Base-by-base conservation (phyloP, 2,113 vertebrate species). In the Podarcis raffonei region DNA sequence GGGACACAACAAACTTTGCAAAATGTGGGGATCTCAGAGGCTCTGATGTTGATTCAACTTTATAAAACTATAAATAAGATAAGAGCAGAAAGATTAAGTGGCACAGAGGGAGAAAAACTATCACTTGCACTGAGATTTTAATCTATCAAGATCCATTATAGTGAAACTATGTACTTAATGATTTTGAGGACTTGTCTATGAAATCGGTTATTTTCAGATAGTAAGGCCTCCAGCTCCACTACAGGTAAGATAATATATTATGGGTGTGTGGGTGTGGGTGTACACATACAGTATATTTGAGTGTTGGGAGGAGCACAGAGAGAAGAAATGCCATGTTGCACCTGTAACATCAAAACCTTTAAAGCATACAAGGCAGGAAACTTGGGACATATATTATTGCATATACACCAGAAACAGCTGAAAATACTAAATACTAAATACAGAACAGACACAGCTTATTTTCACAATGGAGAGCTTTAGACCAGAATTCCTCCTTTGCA, bases 1-100 rank as follows among this genome's bases (percentile, higher is more conserved):
- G 1, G 77, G 42, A 22, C 32, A 87, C 91, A 84, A 89, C 39
- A 89, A 87, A 42, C 65, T 87, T 93, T 22, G 66, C 84, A 82
- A 20, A 83, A 65, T 57, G 79, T 35, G 59, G 0, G 1, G 13
- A 25, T 78, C 65, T 65, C 0, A 0, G 42, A 90, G 87, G 85
- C 20, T 66, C 37, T 87, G 20, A 72, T 71, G 62, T 27, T 76
- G 39, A 68, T 76, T 81, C 72, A 11, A 82, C 71, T 86, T 68
- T 69, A 68, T 81, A 66, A 66, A 62, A 66, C 81, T 81, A 76
- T 57, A 82, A 72, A 65, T 81, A 79, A 22, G 78, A 65, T 62
- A 86, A 71, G 23, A 91, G 78, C 15, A 87, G 8, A 23, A 48
- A 86, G 90, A 85, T 84, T 6, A 79, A 80, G 4, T 80, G 69